A percentile compares a stretch with the other conserved stretches of the same genome.
Conservation (phyloP, 2,888 invertebrate species). For the Diaperis boleti region DNA sequence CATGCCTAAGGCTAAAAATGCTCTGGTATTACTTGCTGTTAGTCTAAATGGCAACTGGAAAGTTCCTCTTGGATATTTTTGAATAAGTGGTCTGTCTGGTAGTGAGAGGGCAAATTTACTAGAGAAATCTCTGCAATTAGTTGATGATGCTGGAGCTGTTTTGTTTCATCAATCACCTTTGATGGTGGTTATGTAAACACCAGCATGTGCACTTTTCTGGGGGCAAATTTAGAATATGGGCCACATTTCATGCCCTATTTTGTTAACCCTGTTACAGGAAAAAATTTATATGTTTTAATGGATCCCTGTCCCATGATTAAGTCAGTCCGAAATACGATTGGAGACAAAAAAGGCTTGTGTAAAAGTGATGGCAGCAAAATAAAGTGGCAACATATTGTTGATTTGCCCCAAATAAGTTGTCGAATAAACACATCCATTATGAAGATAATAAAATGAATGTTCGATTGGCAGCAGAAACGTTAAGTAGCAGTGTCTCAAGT, state of each 20-base stretch:
- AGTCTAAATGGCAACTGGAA: background rate
- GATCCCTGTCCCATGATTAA: background rate
- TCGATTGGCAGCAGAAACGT: background rate
- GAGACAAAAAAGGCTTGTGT: background rate
- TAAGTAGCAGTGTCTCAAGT: background rate
- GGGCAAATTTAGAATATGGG: background rate
- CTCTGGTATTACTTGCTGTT: background rate
- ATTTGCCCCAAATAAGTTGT: background rate
- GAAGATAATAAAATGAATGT: background rate
- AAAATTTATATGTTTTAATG: background rate
- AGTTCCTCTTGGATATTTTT: background rate
- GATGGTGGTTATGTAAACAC: background rate
- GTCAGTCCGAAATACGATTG: background rate
- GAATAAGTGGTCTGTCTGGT: background rate
- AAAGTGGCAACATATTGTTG: background rate
- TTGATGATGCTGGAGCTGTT: background rate
- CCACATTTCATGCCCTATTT: background rate
- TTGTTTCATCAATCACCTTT: conserved; percentile 1
- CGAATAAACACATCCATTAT: background rate
- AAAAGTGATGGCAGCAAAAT: background rate
- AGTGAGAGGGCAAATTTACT: background rate
- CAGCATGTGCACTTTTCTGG: background rate
- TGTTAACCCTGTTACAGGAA: background rate
- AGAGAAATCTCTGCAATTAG: background rate
- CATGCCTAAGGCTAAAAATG: background rate